A percentile compares a stretch with the other conserved stretches of the same genome.
Evolutionary conservation across 1,140 invertebrate genomes (phyloP).

Genomic region (Heliconius eleuchia): DNA sequence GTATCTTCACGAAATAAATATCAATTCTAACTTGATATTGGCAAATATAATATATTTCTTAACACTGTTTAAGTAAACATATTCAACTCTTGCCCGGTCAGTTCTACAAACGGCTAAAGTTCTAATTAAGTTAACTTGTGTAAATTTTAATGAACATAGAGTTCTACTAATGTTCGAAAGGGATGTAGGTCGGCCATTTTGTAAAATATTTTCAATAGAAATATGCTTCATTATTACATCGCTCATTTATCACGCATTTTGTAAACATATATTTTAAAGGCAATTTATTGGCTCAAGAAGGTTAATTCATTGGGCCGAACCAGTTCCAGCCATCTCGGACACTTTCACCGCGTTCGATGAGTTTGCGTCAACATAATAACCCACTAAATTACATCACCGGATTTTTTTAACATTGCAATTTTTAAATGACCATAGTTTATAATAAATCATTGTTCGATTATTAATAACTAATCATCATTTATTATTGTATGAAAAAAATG

Average conservation of each 20-base stretch:
- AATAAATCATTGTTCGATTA: no score
- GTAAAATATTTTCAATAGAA: background rate
- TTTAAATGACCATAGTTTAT: background rate
- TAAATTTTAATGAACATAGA: background rate
- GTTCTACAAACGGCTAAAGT: background rate
- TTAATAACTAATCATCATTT: no score
- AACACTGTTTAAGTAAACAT: background rate
- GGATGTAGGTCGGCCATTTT: background rate
- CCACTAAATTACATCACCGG: constrained; percentile 42
- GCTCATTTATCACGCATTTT: background rate
- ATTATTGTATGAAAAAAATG: no score
- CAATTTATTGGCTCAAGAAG: background rate
- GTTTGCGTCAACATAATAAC: constrained; percentile 46
- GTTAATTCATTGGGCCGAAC: constrained; percentile 36
- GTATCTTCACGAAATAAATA: background rate
- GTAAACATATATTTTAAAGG: background rate
- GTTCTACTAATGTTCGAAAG: background rate
- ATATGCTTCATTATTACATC: background rate
- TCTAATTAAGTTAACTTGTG: background rate
- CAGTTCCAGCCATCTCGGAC: constrained; percentile 49
- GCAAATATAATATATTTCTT: background rate
- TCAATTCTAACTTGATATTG: background rate
- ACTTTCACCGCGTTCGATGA: constrained; percentile 55
- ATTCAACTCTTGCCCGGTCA: background rate
- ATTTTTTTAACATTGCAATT: constrained; percentile 21